Evolutionary conservation across 2,888 invertebrate genomes (phyloP).

Genomic region (Coelopa pilipes): DNA sequence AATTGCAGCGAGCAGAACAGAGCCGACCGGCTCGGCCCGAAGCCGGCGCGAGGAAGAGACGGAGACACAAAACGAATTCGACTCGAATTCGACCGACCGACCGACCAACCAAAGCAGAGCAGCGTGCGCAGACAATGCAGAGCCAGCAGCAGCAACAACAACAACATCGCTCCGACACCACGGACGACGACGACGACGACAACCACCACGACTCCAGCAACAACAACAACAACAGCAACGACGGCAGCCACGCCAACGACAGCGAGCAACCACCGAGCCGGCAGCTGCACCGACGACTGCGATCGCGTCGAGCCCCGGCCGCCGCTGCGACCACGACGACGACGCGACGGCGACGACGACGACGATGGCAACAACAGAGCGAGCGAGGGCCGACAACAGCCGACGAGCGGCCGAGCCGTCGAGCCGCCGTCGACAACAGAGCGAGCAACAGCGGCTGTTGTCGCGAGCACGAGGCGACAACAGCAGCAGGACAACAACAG

Average conservation of each 20-base stretch:
- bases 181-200: constrained; percentile 10
- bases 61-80: constrained; percentile 22
- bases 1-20: constrained; percentile 41
- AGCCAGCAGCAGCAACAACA: constrained; percentile 23
- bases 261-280: constrained; percentile 10
- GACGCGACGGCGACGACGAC: neutral
- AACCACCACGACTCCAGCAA: constrained; percentile 28
- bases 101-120: constrained; percentile 38
- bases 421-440: too few relatives aligned
- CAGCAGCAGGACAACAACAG: too few relatives aligned
- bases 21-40: too few relatives aligned
- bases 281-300: constrained; percentile 3
- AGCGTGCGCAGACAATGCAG: constrained; percentile 11
- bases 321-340: neutral
- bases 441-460: too few relatives aligned
- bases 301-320: neutral
- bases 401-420: too few relatives aligned
- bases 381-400: neutral
- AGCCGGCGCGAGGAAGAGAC: constrained; percentile 8
- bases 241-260: constrained; percentile 44
- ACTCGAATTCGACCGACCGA: too few relatives aligned
- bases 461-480: too few relatives aligned
- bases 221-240: constrained; percentile 23
- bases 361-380: neutral
- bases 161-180: constrained; percentile 29